Conservation (phyloP, 2,797 vertebrate species). For the Manis javanica region DNA sequence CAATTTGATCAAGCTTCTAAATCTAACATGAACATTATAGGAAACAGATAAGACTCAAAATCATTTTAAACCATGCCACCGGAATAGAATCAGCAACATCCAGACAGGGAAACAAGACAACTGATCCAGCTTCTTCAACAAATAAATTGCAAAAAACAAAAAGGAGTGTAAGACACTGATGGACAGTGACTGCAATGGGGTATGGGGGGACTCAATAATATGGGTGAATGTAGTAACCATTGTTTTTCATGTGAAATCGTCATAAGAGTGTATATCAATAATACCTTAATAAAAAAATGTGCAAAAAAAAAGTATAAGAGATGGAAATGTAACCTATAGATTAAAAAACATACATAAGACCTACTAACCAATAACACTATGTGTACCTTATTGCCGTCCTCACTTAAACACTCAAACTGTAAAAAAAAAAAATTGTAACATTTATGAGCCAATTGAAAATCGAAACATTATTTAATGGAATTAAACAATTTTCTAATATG, state of each 20-base stretch:
- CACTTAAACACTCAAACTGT: not conserved
- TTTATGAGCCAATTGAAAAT: not conserved
- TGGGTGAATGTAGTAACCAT: too few relatives aligned
- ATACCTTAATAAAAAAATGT: too few relatives aligned
- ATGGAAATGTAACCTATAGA: not conserved
- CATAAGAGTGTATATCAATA: too few relatives aligned
- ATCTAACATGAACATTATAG: not conserved
- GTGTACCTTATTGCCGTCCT: not conserved
- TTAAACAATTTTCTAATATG: not conserved
- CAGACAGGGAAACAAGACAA: not conserved
- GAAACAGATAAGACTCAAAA: not conserved
- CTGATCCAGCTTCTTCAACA: not conserved
- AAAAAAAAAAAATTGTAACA: not conserved
- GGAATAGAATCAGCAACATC: not conserved
- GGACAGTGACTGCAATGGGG: too few relatives aligned
- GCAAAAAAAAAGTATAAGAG: not conserved
- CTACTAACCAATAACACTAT: not conserved
- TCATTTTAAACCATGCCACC: not conserved
- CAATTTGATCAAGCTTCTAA: not conserved
- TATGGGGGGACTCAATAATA: too few relatives aligned
- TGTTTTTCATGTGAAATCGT: too few relatives aligned
- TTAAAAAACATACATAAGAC: not conserved
- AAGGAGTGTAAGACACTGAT: not conserved
- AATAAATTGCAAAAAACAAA: not conserved
- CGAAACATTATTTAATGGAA: not conserved